Percentiles rank a stretch among this genome's conserved stretches.
phyloP scores from a whole-genome alignment of 2,113 vertebrate species.

The Plotosus lineatus region DNA sequence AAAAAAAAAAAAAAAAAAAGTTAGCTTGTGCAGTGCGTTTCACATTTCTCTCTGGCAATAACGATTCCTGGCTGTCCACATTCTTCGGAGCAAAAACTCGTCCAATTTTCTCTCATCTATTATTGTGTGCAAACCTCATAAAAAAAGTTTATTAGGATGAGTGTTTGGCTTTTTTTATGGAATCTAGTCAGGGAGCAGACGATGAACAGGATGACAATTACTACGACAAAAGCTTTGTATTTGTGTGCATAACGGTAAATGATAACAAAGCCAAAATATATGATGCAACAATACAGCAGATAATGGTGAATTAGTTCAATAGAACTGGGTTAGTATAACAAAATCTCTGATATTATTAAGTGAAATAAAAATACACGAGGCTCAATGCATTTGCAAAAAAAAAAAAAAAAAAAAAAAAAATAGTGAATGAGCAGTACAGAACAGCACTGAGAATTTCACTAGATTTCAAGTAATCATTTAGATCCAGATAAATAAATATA shows the following conservation, averaged over 20 bases:
- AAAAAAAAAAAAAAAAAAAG: constrained; percentile 18
- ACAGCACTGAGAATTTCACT: constrained; percentile 66
- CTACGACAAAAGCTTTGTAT: neutral
- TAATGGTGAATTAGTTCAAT: constrained; percentile 4
- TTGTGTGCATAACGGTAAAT: neutral
- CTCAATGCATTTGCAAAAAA: constrained; percentile 60
- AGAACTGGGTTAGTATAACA: constrained; percentile 39
- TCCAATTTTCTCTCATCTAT: neutral
- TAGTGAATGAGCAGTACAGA: constrained; percentile 57
- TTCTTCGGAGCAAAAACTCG: neutral
- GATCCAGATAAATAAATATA: constrained; percentile 78
- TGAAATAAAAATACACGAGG: constrained; percentile 55
- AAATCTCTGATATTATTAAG: constrained; percentile 51
- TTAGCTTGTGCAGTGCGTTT: neutral
- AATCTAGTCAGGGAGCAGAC: neutral
- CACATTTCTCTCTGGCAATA: too few relatives aligned
- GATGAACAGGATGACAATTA: neutral
- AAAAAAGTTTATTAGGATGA: neutral
- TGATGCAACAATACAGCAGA: constrained; percentile 13
- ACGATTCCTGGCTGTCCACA: neutral
- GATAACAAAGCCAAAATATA: neutral
- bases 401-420: neutral
- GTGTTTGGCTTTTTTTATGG: neutral
- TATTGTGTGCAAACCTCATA: neutral
- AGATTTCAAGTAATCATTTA: constrained; percentile 77